Evolutionary conservation across 1,140 invertebrate species (phyloP), one percentile per base, ranked within the genome.

Genomic region (Colletes latitarsis): DNA sequence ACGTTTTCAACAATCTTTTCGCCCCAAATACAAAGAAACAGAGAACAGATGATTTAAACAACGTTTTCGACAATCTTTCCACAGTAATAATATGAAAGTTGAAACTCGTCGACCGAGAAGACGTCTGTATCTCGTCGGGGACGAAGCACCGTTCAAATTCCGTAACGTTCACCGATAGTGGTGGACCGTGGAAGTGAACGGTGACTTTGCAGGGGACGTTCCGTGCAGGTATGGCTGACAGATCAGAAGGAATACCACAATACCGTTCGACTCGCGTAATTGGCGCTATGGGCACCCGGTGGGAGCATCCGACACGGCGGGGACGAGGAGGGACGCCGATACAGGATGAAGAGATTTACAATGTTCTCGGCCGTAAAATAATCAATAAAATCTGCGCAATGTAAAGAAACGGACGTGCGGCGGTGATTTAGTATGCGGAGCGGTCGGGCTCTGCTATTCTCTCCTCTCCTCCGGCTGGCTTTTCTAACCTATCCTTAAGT

Each of bases 371-470:
- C 88, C 90, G 89, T 93, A 93, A 93, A 93, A 93, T 92, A 93
- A 93, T 93, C 92, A 93, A 93, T 93, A 93, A 93, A 93, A 93
- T 93, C 89, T 86, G 88, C 76, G 85, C 90, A 92, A 92, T 92
- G 91, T 92, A 93, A 93, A 93, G 92, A 93, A 92, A 92, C 88
- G 81, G 92, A 93, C 92, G 90, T 91, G 91, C 91, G 87, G 88
- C 85, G 80, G 67, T 93, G 92, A 93, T 93, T 93, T 93, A 93
- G 90, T 92, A 71, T 71, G 82, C 86, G 84, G 87, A 89, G 84
- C 88, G 88, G 82, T 85, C 80, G 84, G 30, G 80, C 78, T 86
- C 68, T 55, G 66, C 72, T 77, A 49, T 82, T 72, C 63, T 64
- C 66, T 55, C 58, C 41, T 55, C 30, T 75, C 21, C 80, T 41